A percentile compares a stretch with the other conserved stretches of the same genome.
phyloP scores from a whole-genome alignment of 2,888 invertebrate species.

The Cinara cedri region DNA sequence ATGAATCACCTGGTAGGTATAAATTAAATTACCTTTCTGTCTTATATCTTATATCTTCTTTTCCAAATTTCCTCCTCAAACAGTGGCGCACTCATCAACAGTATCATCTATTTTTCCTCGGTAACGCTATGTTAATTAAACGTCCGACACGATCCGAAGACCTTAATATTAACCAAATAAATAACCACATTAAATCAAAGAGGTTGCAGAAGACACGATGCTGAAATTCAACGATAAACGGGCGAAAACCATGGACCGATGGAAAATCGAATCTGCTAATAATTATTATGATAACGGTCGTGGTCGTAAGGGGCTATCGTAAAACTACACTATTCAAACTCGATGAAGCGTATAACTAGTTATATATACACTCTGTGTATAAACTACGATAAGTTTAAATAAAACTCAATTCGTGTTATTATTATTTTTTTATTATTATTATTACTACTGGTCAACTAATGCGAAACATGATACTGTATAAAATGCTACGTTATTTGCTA shows the following conservation, averaged over 20 bases:
- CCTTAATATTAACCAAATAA: no score
- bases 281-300: slow-evolving; percentile 47
- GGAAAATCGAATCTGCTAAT: slow-evolving; percentile 13
- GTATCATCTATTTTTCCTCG: no score
- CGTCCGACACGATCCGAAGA: no score
- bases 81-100: no score
- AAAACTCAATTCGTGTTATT: not conserved
- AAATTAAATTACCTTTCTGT: no score
- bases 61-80: no score
- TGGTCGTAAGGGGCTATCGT: slow-evolving; percentile 24
- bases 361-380: not conserved
- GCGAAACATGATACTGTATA: not conserved
- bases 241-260: not conserved
- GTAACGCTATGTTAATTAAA: no score
- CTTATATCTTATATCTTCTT: no score
- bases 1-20: no score
- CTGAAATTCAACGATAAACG: slow-evolving; percentile 36
- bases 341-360: slow-evolving; percentile 25
- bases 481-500: no score
- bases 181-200: slow-evolving; percentile 34
- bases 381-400: slow-evolving; percentile 4
- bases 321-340: slow-evolving; percentile 50
- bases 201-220: not conserved
- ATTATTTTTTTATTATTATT: not conserved
- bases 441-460: not conserved